phyloP scores from a whole-genome alignment of 2,888 invertebrate genomes.

The Tineola bisselliella region DNA sequence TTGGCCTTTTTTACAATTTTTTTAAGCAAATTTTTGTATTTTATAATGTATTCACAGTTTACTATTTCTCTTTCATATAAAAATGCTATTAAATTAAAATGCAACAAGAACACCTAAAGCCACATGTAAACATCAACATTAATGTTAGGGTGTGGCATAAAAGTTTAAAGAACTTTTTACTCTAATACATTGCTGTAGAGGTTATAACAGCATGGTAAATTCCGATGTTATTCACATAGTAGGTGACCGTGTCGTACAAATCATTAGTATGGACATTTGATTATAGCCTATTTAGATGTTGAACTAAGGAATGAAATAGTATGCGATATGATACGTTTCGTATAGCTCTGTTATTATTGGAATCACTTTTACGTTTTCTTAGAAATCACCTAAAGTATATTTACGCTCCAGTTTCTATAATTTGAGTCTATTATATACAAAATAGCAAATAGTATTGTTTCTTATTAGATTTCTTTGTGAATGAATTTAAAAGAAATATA shows the following conservation, averaged over 20 bases:
- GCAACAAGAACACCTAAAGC: not conserved
- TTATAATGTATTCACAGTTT: not conserved
- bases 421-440: no score
- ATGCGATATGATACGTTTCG: no score
- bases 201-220: not conserved
- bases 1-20: conserved; percentile 20
- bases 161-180: not conserved
- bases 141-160: not conserved
- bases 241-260: not conserved
- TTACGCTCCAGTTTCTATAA: no score
- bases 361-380: no score
- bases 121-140: not conserved
- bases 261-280: not conserved
- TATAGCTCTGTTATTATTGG: no score
- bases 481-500: no score
- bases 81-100: not conserved
- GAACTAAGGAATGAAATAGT: not conserved
- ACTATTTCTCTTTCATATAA: no score
- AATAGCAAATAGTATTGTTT: no score
- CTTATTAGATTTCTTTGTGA: no score
- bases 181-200: not conserved
- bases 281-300: not conserved
- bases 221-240: not conserved
- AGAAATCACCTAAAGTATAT: no score
- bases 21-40: no score